A percentile compares a stretch with the other conserved stretches of the same genome.
Conservation (phyloP, 2,113 vertebrate species). For the Istiophorus platypterus region DNA sequence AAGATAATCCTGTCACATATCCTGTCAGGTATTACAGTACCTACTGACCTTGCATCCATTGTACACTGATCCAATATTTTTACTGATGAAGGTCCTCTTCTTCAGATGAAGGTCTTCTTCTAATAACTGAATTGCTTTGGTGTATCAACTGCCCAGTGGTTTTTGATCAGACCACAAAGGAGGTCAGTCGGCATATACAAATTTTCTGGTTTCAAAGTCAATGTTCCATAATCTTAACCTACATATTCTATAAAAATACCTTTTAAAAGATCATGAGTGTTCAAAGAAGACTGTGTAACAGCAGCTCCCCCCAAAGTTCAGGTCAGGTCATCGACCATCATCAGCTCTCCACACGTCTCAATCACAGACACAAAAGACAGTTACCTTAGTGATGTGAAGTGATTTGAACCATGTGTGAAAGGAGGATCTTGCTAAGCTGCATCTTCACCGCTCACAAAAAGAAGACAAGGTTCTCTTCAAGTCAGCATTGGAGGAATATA, state of each 20-base stretch:
- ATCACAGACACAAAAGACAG: neutral
- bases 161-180: neutral
- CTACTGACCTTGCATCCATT: constrained; percentile 11
- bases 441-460: constrained; percentile 50
- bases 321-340: neutral
- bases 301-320: neutral
- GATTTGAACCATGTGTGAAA: constrained; percentile 2
- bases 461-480: constrained; percentile 60
- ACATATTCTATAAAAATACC: neutral
- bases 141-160: constrained; percentile 12
- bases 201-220: neutral
- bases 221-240: neutral
- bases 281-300: neutral
- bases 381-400: constrained; percentile 1
- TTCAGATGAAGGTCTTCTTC: constrained; percentile 51
- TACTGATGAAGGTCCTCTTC: constrained; percentile 37
- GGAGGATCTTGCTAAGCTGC: constrained; percentile 30
- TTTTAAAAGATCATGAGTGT: neutral
- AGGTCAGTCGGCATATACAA: too few species aligned
- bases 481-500: constrained; percentile 55
- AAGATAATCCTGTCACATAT: neutral
- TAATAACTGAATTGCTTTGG: constrained; percentile 43
- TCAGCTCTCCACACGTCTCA: constrained; percentile 10
- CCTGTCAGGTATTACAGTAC: neutral
- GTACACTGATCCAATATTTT: constrained; percentile 15